phyloP scores from a whole-genome alignment of 2,888 invertebrate species.

The Disparrhopalites patrizii region DNA sequence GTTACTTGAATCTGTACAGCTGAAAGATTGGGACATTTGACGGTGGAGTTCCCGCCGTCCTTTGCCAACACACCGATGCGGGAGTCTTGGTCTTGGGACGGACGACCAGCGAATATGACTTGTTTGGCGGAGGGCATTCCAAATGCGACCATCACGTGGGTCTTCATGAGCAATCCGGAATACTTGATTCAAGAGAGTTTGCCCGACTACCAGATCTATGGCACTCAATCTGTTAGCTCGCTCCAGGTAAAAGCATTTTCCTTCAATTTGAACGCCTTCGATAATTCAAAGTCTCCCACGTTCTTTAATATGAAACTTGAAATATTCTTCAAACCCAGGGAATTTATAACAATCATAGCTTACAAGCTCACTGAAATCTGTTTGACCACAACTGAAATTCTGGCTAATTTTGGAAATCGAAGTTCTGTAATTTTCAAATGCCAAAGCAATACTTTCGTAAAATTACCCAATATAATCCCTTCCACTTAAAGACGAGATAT shows the following conservation, averaged over 20 bases:
- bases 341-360: no score
- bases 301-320: no score
- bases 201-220: constrained; percentile 60
- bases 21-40: constrained; percentile 73
- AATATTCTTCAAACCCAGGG: no score
- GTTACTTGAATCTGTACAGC: constrained; percentile 53
- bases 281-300: no score
- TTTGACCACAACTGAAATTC: no score
- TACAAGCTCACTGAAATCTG: no score
- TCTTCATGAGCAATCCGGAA: constrained; percentile 54
- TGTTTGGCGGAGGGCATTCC: constrained; percentile 84
- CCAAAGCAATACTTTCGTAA: no score
- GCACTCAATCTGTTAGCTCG: constrained; percentile 67
- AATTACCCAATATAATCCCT: no score
- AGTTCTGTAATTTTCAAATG: no score
- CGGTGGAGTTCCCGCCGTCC: constrained; percentile 75
- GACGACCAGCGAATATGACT: constrained; percentile 73
- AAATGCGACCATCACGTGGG: constrained; percentile 87
- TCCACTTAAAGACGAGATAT: no score
- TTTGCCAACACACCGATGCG: constrained; percentile 64
- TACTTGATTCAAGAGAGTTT: constrained; percentile 51
- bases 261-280: not conserved
- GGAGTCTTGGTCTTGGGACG: constrained; percentile 79
- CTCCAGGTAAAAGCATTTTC: constrained; percentile 52
- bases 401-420: no score